Evolutionary conservation across 2,888 invertebrate species (phyloP).

Genomic region (Parasteatoda lunata): DNA sequence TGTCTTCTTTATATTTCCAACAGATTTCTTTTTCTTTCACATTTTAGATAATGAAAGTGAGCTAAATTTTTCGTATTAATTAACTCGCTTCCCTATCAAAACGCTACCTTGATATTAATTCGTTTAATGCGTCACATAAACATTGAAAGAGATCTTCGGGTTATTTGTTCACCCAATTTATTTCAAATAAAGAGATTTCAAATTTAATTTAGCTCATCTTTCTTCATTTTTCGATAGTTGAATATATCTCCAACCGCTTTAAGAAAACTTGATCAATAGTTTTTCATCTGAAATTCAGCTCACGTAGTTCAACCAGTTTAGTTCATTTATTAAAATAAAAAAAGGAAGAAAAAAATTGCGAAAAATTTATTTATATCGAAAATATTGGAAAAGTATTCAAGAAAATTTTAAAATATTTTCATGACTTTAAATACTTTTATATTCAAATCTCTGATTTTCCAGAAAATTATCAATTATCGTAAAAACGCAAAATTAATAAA

Average conservation of each 20-base stretch:
- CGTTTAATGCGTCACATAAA: constrained; percentile 55
- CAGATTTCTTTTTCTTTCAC: constrained; percentile 32
- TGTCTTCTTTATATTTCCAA: constrained; percentile 50
- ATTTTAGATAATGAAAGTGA: constrained; percentile 64
- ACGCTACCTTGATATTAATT: constrained; percentile 65
- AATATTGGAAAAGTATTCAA: too few species aligned
- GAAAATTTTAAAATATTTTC: too few species aligned
- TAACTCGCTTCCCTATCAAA: constrained; percentile 57
- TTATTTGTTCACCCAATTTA: constrained; percentile 58
- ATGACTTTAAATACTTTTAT: too few species aligned
- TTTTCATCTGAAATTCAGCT: not conserved
- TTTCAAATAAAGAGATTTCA: constrained; percentile 52
- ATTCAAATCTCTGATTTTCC: too few species aligned
- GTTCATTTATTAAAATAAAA: too few species aligned
- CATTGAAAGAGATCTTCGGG: constrained; percentile 33
- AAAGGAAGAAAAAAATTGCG: too few species aligned
- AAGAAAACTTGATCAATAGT: not conserved
- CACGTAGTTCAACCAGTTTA: too few species aligned
- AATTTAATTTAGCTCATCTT: constrained; percentile 24
- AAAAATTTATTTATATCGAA: too few species aligned
- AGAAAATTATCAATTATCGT: too few species aligned
- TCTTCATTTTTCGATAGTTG: not conserved
- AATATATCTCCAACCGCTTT: not conserved
- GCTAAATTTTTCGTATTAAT: constrained; percentile 66
- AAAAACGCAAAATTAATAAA: too few species aligned